phyloP scores from a whole-genome alignment of 2,888 invertebrate species.

The Tiphia femorata region DNA sequence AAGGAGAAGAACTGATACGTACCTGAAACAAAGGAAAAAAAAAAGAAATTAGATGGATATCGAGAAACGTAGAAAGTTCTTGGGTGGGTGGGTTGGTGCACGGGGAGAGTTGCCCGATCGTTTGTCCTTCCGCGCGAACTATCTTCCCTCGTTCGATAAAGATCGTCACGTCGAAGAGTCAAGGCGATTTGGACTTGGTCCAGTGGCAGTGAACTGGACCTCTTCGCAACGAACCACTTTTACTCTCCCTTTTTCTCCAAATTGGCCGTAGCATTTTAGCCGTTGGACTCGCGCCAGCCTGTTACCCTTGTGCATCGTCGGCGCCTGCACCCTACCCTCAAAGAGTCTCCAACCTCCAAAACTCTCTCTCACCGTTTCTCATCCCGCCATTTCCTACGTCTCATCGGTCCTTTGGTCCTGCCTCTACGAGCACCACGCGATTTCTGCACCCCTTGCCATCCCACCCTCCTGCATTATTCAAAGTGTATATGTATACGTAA shows the following conservation, averaged over 20 bases:
- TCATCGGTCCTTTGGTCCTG: no score
- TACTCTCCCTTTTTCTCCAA: slow-evolving; percentile 33
- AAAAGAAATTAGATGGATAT: neutral
- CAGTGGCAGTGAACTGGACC: slow-evolving; percentile 49
- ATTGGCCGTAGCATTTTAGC: slow-evolving; percentile 48
- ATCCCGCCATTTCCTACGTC: no score
- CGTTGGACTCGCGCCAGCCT: slow-evolving; percentile 56
- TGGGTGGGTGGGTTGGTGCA: neutral
- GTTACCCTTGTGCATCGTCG: slow-evolving; percentile 39
- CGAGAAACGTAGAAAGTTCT: neutral
- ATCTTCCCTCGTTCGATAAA: slow-evolving; percentile 22
- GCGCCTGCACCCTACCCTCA: no score
- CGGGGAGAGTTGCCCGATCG: neutral
- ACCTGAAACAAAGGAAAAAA: slow-evolving; percentile 51
- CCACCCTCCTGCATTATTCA: slow-evolving; percentile 14
- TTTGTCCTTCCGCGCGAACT: slow-evolving; percentile 6
- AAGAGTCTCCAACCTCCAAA: no score
- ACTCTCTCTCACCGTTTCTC: neutral
- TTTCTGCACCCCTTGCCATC: neutral
- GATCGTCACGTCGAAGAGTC: slow-evolving; percentile 43
- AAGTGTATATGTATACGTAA: slow-evolving; percentile 1
- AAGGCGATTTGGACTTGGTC: slow-evolving; percentile 56
- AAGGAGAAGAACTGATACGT: slow-evolving; percentile 42
- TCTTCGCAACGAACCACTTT: slow-evolving; percentile 6
- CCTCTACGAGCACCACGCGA: no score